phyloP scores from a whole-genome alignment of 2,888 invertebrate species.

The Rhagophthalmus giganteus region DNA sequence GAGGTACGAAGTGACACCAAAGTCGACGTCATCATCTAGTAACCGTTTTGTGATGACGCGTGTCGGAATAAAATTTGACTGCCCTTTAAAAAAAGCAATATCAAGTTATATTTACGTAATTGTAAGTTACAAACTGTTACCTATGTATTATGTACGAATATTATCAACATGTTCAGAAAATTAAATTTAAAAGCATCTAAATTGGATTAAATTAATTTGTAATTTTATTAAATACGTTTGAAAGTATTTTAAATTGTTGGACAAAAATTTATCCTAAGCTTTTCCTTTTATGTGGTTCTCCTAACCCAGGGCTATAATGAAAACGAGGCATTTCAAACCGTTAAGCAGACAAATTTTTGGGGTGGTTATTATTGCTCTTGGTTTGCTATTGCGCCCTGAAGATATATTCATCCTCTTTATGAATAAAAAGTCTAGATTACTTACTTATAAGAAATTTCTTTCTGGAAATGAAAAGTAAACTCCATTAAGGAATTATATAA shows the following conservation, averaged over 20 bases:
- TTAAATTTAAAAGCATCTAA: no score
- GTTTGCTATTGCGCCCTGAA: conserved; percentile 14
- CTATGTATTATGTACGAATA: no score
- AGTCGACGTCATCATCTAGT: no score
- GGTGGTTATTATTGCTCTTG: conserved; percentile 17
- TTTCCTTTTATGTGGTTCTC: conserved; percentile 4
- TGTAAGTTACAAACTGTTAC: no score
- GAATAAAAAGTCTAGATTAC: conserved; percentile 16
- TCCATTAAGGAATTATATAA: conserved; percentile 13
- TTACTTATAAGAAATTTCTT: conserved; percentile 12
- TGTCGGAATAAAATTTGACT: no score
- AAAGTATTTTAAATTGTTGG: not conserved
- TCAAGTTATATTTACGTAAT: no score
- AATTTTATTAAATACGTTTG: no score
- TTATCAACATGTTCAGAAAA: no score
- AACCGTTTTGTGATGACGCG: no score
- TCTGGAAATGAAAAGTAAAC: conserved; percentile 16
- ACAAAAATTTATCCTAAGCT: conserved; percentile 1
- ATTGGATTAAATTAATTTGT: no score
- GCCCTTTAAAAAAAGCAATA: no score
- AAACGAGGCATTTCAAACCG: conserved; percentile 14
- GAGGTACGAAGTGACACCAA: no score
- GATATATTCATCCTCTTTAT: conserved; percentile 8
- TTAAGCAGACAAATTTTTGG: conserved; percentile 16
- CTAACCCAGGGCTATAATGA: conserved; percentile 9